Conservation (phyloP, 2,888 invertebrate species). For the Alitta virens region DNA sequence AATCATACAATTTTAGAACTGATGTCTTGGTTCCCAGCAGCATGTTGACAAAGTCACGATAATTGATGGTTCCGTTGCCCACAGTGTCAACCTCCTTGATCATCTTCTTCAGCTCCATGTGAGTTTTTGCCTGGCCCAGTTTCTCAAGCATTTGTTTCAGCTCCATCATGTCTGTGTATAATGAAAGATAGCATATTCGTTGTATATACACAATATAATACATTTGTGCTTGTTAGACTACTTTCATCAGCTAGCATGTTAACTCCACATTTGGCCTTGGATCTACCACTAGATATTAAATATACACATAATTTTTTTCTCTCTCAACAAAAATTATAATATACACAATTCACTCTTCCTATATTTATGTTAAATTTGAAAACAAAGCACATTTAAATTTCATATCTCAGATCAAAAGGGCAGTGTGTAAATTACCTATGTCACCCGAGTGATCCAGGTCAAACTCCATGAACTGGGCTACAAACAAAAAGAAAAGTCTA, state of each 20-base stretch:
- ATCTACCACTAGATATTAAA: too few relatives aligned
- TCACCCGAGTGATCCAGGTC: constrained; percentile 46
- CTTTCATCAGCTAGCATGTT: too few relatives aligned
- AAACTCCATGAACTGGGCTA: constrained; percentile 49
- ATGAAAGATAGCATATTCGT: too few relatives aligned
- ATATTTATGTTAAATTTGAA: too few relatives aligned
- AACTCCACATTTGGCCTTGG: too few relatives aligned
- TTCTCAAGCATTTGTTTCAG: constrained; percentile 51
- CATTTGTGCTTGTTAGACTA: too few relatives aligned
- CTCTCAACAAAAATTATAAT: too few relatives aligned
- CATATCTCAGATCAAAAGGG: neutral
- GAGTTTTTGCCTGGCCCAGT: constrained; percentile 52
- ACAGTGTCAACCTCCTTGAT: constrained; percentile 48
- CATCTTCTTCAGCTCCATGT: constrained; percentile 53
- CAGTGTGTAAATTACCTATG: constrained; percentile 37
- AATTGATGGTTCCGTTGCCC: constrained; percentile 45
- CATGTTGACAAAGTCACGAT: constrained; percentile 50
- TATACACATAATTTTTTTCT: too few relatives aligned
- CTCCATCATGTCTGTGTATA: constrained; percentile 49
- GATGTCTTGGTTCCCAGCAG: constrained; percentile 48
- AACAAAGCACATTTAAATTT: too few relatives aligned
- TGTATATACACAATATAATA: too few relatives aligned
- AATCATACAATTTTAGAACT: constrained; percentile 48
- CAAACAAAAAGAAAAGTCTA: constrained; percentile 21
- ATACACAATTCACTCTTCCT: too few relatives aligned